These are phyloP conservation scores for Cremastobaeus sp. DNA, from an alignment of 2,888 invertebrate genomes.

Conservation along the genomic window DNA sequence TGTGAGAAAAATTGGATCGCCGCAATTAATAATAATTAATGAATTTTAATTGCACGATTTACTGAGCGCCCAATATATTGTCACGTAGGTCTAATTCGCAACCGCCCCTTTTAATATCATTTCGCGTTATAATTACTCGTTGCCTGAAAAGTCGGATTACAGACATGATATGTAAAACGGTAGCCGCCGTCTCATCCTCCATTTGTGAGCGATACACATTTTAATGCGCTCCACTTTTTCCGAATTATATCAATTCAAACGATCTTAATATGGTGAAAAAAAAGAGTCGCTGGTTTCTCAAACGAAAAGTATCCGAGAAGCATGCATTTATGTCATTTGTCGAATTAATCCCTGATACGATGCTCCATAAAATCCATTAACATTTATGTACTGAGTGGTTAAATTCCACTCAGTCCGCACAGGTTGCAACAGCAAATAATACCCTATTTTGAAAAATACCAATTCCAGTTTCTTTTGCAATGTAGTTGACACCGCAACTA, in stretches of 20 bases:
- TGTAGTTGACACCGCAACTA: no score
- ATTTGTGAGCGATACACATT: constrained; percentile 41
- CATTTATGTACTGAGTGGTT: no score
- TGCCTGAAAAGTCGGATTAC: constrained; percentile 27
- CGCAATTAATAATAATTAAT: constrained; percentile 43
- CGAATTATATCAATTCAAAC: constrained; percentile 39
- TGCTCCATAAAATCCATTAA: constrained; percentile 32
- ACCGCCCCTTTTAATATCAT: constrained; percentile 20
- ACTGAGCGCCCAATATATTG: constrained; percentile 35
- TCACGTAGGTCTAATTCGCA: constrained; percentile 20
- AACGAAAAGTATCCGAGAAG: constrained; percentile 5
- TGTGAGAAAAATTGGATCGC: constrained; percentile 40
- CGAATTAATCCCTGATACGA: constrained; percentile 31
- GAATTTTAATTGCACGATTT: constrained; percentile 46
- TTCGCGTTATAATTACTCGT: constrained; percentile 28
- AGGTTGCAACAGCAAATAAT: no score
- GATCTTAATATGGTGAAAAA: constrained; percentile 29
- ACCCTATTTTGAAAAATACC: no score
- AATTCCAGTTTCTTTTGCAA: no score
- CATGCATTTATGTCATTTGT: constrained; percentile 39
- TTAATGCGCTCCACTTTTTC: constrained; percentile 34
- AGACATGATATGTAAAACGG: constrained; percentile 34
- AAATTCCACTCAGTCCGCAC: no score
- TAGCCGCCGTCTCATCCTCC: constrained; percentile 17
- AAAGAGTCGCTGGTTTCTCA: not conserved